Evolutionary conservation across 1,140 invertebrate genomes (phyloP).

Genomic region (Bilobella aurantiaca): DNA sequence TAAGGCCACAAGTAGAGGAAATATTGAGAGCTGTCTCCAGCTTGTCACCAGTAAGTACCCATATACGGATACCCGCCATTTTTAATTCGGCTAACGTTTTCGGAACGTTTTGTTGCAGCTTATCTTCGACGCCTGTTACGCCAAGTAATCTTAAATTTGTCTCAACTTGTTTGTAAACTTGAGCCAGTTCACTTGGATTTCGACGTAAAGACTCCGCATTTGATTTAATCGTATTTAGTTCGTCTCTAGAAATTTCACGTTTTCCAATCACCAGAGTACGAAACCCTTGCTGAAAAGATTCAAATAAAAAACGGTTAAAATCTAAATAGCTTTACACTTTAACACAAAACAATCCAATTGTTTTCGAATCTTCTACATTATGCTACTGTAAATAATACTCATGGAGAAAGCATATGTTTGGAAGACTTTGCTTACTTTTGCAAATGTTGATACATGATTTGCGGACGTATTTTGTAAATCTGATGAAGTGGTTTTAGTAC

Average conservation of each 20-base stretch:
- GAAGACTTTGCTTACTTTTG: too few species aligned
- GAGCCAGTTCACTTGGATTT: not conserved
- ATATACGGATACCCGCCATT: slow-evolving; percentile 44
- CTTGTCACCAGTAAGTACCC: slow-evolving; percentile 64
- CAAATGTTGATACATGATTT: not conserved
- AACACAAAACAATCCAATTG: too few species aligned
- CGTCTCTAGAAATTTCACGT: not conserved
- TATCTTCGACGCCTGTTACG: slow-evolving; percentile 71
- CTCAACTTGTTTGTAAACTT: not conserved
- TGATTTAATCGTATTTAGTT: not conserved
- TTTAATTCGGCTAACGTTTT: slow-evolving; percentile 60
- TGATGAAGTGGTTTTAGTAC: not conserved
- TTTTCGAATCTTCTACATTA: too few species aligned
- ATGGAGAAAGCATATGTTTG: too few species aligned
- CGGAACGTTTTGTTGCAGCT: slow-evolving; percentile 64
- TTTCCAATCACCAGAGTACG: not conserved
- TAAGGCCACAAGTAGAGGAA: slow-evolving; percentile 59
- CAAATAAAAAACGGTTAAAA: not conserved
- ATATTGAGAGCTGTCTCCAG: slow-evolving; percentile 67
- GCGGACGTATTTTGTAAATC: not conserved
- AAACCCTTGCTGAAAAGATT: not conserved
- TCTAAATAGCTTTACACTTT: not conserved
- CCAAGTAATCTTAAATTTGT: slow-evolving; percentile 40
- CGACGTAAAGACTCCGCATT: not conserved
- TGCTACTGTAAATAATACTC: too few species aligned